Evolutionary conservation across 2,113 vertebrate species (phyloP).

Genomic region (Dasyornis broadbenti): DNA sequence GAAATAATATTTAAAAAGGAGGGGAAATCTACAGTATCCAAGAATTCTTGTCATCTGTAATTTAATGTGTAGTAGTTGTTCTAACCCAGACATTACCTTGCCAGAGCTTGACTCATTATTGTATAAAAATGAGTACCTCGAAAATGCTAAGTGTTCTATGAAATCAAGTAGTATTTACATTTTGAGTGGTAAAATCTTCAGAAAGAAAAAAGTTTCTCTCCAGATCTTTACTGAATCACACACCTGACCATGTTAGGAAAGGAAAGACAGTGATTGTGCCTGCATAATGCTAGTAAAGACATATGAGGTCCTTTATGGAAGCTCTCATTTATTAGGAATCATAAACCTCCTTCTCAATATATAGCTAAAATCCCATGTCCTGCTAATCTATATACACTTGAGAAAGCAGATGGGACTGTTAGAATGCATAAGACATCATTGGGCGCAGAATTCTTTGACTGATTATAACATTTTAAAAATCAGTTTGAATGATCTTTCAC

Average conservation of each 20-base stretch:
- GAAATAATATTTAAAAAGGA: not conserved
- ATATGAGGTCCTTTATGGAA: not conserved
- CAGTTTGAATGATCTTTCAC: not conserved
- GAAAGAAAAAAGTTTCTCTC: not conserved
- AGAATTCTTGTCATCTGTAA: not conserved
- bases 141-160: not conserved
- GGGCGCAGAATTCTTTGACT: not conserved
- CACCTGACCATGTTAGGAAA: not conserved
- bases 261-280: not conserved
- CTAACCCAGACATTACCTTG: not conserved
- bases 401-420: not conserved
- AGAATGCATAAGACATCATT: not conserved
- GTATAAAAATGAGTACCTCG: not conserved
- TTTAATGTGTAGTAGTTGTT: not conserved
- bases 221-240: not conserved
- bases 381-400: not conserved
- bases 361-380: not conserved
- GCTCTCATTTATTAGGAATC: not conserved
- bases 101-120: not conserved
- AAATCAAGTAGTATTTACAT: not conserved
- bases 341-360: not conserved
- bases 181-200: not conserved
- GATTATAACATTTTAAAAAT: not conserved
- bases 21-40: not conserved
- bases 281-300: not conserved